These are phyloP conservation scores for Sinocyclocheilus grahami DNA, from an alignment of 2,113 vertebrate species.

Conservation along the genomic window DNA sequence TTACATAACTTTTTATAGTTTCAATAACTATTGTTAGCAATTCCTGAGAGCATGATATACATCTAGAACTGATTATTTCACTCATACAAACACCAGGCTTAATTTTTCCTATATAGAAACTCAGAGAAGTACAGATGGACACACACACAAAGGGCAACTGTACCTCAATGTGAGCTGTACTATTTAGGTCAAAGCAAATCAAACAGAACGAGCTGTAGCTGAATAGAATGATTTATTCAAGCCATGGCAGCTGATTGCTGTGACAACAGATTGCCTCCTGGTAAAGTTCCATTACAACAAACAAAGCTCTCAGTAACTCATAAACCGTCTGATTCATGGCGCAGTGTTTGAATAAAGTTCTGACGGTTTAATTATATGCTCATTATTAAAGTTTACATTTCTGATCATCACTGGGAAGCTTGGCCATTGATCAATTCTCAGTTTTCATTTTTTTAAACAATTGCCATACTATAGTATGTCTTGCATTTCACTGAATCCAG, in stretches of 20 bases:
- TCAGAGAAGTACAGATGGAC: slow-evolving; percentile 36
- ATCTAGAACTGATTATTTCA: neutral
- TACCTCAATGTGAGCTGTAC: slow-evolving; percentile 48
- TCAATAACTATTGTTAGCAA: neutral
- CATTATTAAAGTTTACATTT: slow-evolving; percentile 32
- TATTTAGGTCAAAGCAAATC: slow-evolving; percentile 74
- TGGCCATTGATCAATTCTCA: slow-evolving; percentile 3
- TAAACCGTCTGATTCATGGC: slow-evolving; percentile 38
- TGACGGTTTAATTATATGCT: neutral
- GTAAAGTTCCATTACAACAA: slow-evolving; percentile 50
- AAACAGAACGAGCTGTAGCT: slow-evolving; percentile 71
- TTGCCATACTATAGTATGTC: neutral
- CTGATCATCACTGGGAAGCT: slow-evolving; percentile 6
- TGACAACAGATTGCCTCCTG: slow-evolving; percentile 60
- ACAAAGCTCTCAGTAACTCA: slow-evolving; percentile 21
- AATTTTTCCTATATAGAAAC: neutral
- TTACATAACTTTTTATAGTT: neutral
- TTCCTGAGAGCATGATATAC: neutral
- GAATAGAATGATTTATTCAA: slow-evolving; percentile 73
- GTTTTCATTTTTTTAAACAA: neutral
- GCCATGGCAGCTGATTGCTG: slow-evolving; percentile 65
- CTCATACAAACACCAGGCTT: neutral
- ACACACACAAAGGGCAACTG: slow-evolving; percentile 31
- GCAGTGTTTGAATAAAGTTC: slow-evolving; percentile 19
- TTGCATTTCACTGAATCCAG: neutral